These are phyloP conservation scores for Watsonalla cultraria DNA, from an alignment of 2,888 invertebrate genomes.

Conservation along the genomic window DNA sequence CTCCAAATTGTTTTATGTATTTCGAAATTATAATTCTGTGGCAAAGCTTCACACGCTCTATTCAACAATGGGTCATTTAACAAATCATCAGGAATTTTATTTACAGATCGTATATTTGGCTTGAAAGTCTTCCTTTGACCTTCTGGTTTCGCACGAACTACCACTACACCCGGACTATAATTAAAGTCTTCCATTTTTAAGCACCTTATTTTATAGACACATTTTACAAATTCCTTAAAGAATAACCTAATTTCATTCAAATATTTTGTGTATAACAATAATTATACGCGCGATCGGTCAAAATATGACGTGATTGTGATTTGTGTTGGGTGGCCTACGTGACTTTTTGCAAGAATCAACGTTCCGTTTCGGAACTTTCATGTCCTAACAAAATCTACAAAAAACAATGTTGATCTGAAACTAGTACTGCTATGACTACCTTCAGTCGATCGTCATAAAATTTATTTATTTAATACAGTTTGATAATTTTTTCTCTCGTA, in stretches of 20 bases:
- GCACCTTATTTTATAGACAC: conserved; percentile 3
- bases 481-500: too few relatives aligned
- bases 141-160: conserved; percentile 87
- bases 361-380: conserved; percentile 25
- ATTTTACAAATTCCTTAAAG: conserved; percentile 7
- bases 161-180: conserved; percentile 71
- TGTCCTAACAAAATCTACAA: too few relatives aligned
- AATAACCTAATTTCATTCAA: conserved; percentile 24
- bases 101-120: conserved; percentile 82
- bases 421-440: too few relatives aligned
- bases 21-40: conserved; percentile 98
- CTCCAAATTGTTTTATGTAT: conserved; percentile 98
- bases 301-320: background rate
- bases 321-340: conserved; percentile 56
- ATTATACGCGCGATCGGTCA: conserved; percentile 50
- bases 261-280: conserved; percentile 41
- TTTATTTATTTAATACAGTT: too few relatives aligned
- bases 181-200: conserved; percentile 54
- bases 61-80: conserved; percentile 86
- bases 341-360: conserved; percentile 53
- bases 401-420: conserved; percentile 1
- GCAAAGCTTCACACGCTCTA: conserved; percentile 86
- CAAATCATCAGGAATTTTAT: conserved; percentile 89
- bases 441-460: conserved; percentile 12
- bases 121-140: conserved; percentile 87